phyloP scores from a whole-genome alignment of 2,113 vertebrate genomes.

The Coryphaenoides rupestris region DNA sequence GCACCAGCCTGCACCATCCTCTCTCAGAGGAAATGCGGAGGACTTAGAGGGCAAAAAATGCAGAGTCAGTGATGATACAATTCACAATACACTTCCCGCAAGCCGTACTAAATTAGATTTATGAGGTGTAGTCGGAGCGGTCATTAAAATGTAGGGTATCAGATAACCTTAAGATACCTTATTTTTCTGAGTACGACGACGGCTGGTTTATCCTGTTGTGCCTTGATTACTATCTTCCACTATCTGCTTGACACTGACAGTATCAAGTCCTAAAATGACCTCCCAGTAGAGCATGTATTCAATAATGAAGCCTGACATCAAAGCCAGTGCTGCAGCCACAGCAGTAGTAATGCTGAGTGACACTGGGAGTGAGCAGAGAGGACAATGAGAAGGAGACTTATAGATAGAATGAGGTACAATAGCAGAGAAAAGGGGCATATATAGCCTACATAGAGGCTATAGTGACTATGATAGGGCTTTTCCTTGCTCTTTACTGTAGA shows the following conservation, averaged over 20 bases:
- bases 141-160: neutral
- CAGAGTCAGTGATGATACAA: neutral
- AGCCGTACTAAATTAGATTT: neutral
- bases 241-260: too few species aligned
- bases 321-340: neutral
- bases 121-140: neutral
- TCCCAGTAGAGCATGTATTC: neutral
- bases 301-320: neutral
- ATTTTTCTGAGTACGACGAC: too few species aligned
- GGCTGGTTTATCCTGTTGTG: too few species aligned
- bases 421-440: too few species aligned
- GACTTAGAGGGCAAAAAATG: neutral
- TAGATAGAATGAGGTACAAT: neutral
- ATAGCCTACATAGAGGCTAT: too few species aligned
- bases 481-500: too few species aligned
- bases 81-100: neutral
- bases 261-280: neutral
- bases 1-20: neutral
- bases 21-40: neutral
- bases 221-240: too few species aligned
- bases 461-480: too few species aligned
- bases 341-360: neutral
- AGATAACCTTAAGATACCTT: too few species aligned
- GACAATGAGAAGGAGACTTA: neutral
- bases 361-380: slow-evolving; percentile 12